These are phyloP conservation scores for Andrena bicolor DNA, from an alignment of 2,888 invertebrate species.

Conservation along the genomic window DNA sequence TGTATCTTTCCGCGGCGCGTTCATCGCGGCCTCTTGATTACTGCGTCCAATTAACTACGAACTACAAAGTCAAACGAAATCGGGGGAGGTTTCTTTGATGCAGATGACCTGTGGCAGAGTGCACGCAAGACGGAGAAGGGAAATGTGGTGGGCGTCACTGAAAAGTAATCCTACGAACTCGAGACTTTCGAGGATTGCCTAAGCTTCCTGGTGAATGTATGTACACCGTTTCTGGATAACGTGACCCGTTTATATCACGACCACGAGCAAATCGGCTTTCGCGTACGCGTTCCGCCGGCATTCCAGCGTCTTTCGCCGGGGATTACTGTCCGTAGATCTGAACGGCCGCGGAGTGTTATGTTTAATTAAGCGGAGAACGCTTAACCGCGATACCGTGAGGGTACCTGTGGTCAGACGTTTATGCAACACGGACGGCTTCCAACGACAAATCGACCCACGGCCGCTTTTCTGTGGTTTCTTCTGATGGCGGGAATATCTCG, in stretches of 20 bases:
- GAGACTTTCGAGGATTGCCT: slow-evolving; percentile 6
- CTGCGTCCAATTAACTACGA: neutral
- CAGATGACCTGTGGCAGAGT: neutral
- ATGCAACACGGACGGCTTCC: neutral
- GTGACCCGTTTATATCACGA: slow-evolving; percentile 24
- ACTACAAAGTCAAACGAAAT: slow-evolving; percentile 13
- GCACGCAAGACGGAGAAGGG: neutral
- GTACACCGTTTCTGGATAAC: slow-evolving; percentile 11
- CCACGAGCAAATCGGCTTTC: slow-evolving; percentile 57
- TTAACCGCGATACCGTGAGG: slow-evolving; percentile 8
- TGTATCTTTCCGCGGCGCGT: neutral
- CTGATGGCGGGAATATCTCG: neutral
- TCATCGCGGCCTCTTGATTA: neutral
- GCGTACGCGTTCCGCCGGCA: slow-evolving; percentile 11
- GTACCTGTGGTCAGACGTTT: neutral
- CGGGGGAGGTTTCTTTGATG: slow-evolving; percentile 18
- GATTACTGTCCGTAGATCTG: slow-evolving; percentile 42
- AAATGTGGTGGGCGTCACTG: neutral
- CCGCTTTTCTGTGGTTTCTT: neutral
- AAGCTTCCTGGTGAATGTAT: slow-evolving; percentile 6
- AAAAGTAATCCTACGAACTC: slow-evolving; percentile 22
- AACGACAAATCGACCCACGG: neutral
- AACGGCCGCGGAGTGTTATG: slow-evolving; percentile 40
- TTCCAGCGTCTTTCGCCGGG: slow-evolving; percentile 35
- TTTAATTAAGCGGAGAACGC: slow-evolving; percentile 46